Conservation (phyloP, 2,888 invertebrate genomes). For the Blera fallax region DNA sequence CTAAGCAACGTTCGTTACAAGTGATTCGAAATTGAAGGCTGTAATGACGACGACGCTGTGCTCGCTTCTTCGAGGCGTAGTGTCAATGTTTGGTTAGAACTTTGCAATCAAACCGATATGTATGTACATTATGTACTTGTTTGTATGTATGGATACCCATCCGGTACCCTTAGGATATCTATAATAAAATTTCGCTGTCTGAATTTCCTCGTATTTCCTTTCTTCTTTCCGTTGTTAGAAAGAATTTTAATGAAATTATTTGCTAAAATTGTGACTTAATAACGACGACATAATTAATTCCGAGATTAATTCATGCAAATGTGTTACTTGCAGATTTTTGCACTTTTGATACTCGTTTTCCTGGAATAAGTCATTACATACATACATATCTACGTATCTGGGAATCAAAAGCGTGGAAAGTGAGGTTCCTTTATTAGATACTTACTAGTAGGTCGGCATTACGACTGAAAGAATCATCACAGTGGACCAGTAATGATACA, state of each 20-base stretch:
- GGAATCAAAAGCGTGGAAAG: too few species aligned
- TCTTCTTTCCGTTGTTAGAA: neutral
- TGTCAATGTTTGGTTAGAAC: conserved; percentile 4
- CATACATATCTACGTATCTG: too few species aligned
- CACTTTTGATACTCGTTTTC: too few species aligned
- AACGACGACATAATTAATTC: too few species aligned
- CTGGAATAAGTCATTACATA: too few species aligned
- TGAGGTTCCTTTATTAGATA: too few species aligned
- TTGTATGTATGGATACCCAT: neutral
- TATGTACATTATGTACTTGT: neutral
- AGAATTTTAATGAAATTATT: neutral
- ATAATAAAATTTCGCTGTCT: neutral
- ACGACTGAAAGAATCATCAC: too few species aligned
- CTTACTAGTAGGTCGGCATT: too few species aligned
- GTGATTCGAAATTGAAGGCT: conserved; percentile 5
- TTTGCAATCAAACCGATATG: neutral
- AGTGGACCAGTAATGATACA: too few species aligned
- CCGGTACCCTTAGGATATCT: neutral
- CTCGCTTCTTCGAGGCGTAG: neutral
- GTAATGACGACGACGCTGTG: neutral
- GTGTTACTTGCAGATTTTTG: too few species aligned
- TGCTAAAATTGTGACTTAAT: neutral
- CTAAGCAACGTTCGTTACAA: conserved; percentile 13
- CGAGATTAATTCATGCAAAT: too few species aligned
- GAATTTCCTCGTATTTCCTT: neutral